Conservation (phyloP, 2,797 vertebrate genomes). For the Garrulus glandarius region DNA sequence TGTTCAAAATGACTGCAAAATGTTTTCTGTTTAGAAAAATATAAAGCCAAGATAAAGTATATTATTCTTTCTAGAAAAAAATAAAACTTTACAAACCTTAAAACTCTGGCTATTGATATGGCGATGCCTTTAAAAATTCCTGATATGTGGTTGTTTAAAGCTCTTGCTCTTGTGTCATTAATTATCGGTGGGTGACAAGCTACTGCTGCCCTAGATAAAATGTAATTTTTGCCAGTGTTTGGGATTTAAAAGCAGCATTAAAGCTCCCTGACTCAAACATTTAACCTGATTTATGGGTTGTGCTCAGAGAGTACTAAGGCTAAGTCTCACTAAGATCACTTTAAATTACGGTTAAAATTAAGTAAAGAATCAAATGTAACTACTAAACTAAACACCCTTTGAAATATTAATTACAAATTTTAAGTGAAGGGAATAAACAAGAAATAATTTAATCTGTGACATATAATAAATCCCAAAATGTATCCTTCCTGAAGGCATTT, state of each 20-base stretch:
- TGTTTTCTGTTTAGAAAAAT: neutral
- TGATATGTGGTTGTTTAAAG: neutral
- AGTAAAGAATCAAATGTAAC: constrained; percentile 63
- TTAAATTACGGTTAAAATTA: constrained; percentile 71
- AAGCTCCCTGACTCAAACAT: constrained; percentile 53
- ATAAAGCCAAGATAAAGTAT: neutral
- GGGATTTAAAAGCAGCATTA: constrained; percentile 59
- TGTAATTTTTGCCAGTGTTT: constrained; percentile 32
- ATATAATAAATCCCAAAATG: constrained; percentile 68
- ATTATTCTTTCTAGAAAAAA: neutral
- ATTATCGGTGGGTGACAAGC: constrained; percentile 10
- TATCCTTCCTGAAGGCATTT: constrained; percentile 59
- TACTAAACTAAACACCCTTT: constrained; percentile 62
- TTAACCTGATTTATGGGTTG: constrained; percentile 73
- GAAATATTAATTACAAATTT: constrained; percentile 75
- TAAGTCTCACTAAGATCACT: constrained; percentile 43
- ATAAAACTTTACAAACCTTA: neutral
- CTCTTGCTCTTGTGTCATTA: neutral
- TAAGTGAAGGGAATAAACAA: constrained; percentile 67
- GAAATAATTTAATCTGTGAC: constrained; percentile 72
- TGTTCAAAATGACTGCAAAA: neutral
- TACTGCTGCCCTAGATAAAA: constrained; percentile 29
- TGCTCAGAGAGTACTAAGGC: constrained; percentile 52
- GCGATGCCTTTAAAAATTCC: neutral
- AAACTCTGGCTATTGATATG: neutral